Conservation (phyloP, 2,113 vertebrate genomes). For the Phyllopteryx taeniolatus region DNA sequence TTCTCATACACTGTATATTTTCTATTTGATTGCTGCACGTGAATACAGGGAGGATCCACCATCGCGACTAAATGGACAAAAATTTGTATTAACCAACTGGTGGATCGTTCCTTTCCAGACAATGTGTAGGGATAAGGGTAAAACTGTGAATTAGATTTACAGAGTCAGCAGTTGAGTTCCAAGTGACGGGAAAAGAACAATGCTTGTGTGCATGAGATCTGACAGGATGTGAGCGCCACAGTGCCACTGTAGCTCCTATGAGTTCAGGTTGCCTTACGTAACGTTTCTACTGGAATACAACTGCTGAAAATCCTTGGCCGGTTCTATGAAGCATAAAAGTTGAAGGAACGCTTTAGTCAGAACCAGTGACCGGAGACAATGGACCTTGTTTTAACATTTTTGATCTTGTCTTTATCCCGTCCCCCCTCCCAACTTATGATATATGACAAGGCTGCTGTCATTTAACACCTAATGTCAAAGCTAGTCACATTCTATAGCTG, state of each 20-base stretch:
- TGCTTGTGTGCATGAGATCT: neutral
- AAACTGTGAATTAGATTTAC: constrained; percentile 67
- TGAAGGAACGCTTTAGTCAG: constrained; percentile 35
- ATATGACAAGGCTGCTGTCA: constrained; percentile 4
- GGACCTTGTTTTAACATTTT: constrained; percentile 37
- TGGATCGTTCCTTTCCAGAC: constrained; percentile 42
- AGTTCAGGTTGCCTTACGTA: constrained; percentile 28
- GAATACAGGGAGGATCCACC: constrained; percentile 14
- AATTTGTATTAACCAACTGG: constrained; percentile 4
- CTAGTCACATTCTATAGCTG: constrained; percentile 1
- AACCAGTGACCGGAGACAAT: constrained; percentile 33
- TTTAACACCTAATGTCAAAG: constrained; percentile 6
- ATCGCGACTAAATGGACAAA: constrained; percentile 12
- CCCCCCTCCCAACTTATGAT: neutral
- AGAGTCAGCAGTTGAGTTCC: constrained; percentile 46
- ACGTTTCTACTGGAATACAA: constrained; percentile 18
- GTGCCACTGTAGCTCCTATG: constrained; percentile 7
- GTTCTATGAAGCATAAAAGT: constrained; percentile 12
- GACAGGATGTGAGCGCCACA: constrained; percentile 21
- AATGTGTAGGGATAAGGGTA: constrained; percentile 43
- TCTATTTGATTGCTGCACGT: constrained; percentile 49
- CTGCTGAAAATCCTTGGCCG: constrained; percentile 2
- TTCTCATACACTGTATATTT: constrained; percentile 63
- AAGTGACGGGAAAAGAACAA: constrained; percentile 24
- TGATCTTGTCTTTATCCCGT: neutral